phyloP scores from a whole-genome alignment of 2,113 vertebrate genomes.

The Tringa solitaria region DNA sequence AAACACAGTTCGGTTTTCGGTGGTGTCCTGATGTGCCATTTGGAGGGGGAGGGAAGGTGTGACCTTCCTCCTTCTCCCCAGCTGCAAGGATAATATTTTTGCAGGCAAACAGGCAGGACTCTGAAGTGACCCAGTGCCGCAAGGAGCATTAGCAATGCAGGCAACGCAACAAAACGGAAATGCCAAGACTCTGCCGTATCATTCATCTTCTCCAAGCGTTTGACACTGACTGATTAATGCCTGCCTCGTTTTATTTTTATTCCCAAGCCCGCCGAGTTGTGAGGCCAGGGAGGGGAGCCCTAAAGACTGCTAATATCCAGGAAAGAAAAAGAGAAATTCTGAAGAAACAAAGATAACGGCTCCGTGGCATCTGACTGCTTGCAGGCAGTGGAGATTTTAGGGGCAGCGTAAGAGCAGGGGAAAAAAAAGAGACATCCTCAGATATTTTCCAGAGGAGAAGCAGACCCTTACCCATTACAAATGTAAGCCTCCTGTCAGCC shows the following conservation, averaged over 20 bases:
- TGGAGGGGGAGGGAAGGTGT: background rate
- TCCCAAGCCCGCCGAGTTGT: background rate
- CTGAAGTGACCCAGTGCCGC: background rate
- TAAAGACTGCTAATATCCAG: background rate
- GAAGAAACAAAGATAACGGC: background rate
- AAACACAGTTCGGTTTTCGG: background rate
- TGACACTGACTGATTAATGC: constrained; percentile 64
- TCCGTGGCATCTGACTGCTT: background rate
- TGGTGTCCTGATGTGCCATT: background rate
- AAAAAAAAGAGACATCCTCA: background rate
- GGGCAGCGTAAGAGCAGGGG: background rate
- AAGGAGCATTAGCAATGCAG: constrained; percentile 33
- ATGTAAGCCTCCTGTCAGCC: background rate
- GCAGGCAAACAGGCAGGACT: constrained; percentile 29
- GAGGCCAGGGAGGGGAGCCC: constrained; percentile 9
- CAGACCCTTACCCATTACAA: background rate
- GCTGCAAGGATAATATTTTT: constrained; percentile 62
- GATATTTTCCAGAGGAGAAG: background rate
- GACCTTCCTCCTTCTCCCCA: background rate
- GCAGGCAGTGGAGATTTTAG: background rate
- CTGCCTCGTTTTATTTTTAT: constrained; percentile 47
- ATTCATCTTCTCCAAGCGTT: constrained; percentile 18
- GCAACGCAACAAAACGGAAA: constrained; percentile 31
- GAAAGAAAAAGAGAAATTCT: background rate
- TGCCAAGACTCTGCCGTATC: constrained; percentile 27